Percentiles rank a stretch among this genome's conserved stretches.
Evolutionary conservation across 2,113 vertebrate species (phyloP).

Genomic region (Panthera leo): DNA sequence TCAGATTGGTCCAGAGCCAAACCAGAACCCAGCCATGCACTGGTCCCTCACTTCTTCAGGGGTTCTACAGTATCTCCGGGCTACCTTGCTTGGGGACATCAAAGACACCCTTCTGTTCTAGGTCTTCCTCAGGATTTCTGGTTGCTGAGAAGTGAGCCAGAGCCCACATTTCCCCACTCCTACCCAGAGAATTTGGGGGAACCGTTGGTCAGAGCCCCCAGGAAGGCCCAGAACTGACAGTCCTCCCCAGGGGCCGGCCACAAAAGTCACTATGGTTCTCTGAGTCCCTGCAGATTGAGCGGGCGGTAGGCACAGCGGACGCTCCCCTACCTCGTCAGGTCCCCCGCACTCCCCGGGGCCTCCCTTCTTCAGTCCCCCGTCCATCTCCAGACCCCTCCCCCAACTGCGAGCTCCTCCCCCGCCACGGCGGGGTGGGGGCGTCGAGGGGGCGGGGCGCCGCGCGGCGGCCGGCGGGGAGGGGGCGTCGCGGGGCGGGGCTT

Average conservation of each 20-base stretch:
- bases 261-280: neutral
- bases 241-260: neutral
- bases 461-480: slow-evolving; percentile 62
- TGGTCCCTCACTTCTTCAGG: neutral
- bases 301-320: neutral
- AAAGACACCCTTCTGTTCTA: slow-evolving; percentile 4
- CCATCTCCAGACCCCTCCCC: slow-evolving; percentile 41
- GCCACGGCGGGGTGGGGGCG: slow-evolving; percentile 65
- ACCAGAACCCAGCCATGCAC: neutral
- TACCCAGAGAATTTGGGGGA: neutral
- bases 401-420: slow-evolving; percentile 60
- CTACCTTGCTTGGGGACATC: neutral
- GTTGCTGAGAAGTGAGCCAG: neutral
- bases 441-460: slow-evolving; percentile 64
- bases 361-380: neutral
- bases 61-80: neutral
- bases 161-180: neutral
- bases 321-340: neutral
- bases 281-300: neutral
- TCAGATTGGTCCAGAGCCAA: slow-evolving; percentile 44
- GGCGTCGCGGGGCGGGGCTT: slow-evolving; percentile 66
- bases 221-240: neutral
- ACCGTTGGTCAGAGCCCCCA: neutral
- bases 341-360: neutral
- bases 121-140: neutral